A percentile compares a stretch with the other conserved stretches of the same genome.
Conservation (phyloP, 1,140 invertebrate genomes). For the Dreissena polymorpha region DNA sequence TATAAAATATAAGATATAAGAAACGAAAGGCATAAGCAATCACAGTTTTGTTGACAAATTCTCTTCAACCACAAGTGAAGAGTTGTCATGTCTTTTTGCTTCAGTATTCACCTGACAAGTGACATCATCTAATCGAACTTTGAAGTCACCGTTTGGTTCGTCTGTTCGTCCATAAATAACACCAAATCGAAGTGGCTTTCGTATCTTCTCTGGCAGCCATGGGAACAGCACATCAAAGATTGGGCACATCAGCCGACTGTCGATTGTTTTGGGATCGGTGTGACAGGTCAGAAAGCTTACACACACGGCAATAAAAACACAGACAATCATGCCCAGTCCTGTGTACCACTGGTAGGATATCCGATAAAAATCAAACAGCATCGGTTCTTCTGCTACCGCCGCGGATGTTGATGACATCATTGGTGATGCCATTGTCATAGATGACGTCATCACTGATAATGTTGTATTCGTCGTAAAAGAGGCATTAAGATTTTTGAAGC, state of each 20-base stretch:
- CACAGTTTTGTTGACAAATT: too few species aligned
- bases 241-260: slow-evolving; percentile 74
- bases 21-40: too few species aligned
- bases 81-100: too few species aligned
- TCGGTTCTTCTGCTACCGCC: slow-evolving; percentile 29
- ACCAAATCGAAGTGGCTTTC: slow-evolving; percentile 70
- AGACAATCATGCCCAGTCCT: slow-evolving; percentile 85
- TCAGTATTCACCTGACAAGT: too few species aligned
- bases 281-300: slow-evolving; percentile 82
- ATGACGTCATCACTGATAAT: background rate
- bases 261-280: slow-evolving; percentile 64
- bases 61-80: too few species aligned
- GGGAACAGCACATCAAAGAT: slow-evolving; percentile 73
- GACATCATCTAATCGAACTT: too few species aligned
- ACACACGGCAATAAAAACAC: slow-evolving; percentile 83
- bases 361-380: slow-evolving; percentile 82
- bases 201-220: slow-evolving; percentile 66
- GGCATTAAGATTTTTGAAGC: slow-evolving; percentile 45
- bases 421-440: background rate
- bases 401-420: slow-evolving; percentile 12
- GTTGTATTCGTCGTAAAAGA: slow-evolving; percentile 29
- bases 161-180: slow-evolving; percentile 62
- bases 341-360: slow-evolving; percentile 92
- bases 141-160: background rate
- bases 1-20: too few species aligned